Conservation (phyloP, 2,113 vertebrate species). For the Taxidea taxus region DNA sequence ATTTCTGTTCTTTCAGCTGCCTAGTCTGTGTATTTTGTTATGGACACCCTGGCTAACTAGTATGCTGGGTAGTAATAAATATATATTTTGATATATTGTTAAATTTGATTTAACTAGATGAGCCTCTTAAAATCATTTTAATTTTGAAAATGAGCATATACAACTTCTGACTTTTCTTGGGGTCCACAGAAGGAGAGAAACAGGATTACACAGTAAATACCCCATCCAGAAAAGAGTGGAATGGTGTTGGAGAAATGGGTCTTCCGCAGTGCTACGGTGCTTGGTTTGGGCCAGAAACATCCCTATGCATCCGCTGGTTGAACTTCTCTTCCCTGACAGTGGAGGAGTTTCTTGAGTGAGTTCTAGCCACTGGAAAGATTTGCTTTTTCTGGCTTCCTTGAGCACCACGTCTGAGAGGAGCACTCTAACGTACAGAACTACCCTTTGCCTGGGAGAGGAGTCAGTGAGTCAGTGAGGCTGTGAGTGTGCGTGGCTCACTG, state of each 20-base stretch:
- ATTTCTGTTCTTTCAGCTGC: background rate
- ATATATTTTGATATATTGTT: background rate
- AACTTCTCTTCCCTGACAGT: background rate
- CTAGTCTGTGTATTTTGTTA: background rate
- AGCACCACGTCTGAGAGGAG: background rate
- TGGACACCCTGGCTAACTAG: background rate
- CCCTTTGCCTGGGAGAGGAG: background rate
- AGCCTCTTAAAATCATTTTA: background rate
- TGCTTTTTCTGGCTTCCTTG: background rate
- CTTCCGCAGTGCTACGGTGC: rapidly evolving
- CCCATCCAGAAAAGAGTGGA: background rate
- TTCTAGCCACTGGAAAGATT: background rate
- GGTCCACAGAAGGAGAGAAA: background rate
- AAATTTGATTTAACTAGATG: background rate
- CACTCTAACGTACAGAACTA: background rate
- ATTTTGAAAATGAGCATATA: background rate
- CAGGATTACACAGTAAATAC: background rate
- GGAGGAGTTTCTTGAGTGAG: background rate
- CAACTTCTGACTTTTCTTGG: background rate
- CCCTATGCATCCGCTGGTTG: background rate
- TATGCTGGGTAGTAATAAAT: background rate
- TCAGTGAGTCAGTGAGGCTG: background rate
- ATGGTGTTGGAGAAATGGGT: background rate
- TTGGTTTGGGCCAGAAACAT: background rate
- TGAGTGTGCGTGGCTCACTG: rapidly evolving